Conservation (phyloP, 2,888 invertebrate genomes). For the Parthenolecanium corni region DNA sequence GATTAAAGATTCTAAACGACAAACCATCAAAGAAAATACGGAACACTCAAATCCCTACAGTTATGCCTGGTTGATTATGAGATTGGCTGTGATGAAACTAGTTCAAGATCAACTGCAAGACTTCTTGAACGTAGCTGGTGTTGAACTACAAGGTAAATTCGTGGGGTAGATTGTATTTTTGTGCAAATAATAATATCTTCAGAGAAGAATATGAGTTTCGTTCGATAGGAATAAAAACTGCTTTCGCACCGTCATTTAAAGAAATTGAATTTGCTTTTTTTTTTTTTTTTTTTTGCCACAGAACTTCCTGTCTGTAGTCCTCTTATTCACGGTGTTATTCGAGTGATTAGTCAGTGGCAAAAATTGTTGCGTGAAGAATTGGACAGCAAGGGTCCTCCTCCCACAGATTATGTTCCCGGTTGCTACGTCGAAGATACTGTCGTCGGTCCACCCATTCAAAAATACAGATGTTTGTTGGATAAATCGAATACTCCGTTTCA, state of each 20-base stretch:
- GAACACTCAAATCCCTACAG: slow-evolving; percentile 90
- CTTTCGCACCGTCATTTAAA: no score
- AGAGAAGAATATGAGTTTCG: background rate
- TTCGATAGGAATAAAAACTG: no score
- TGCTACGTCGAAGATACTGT: slow-evolving; percentile 67
- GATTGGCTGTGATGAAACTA: slow-evolving; percentile 75
- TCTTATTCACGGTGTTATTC: slow-evolving; percentile 75
- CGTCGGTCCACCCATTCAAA: slow-evolving; percentile 75
- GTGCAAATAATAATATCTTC: background rate
- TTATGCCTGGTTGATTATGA: slow-evolving; percentile 90
- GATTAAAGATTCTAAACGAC: slow-evolving; percentile 38
- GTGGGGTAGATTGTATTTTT: background rate
- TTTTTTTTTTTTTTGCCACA: slow-evolving; percentile 38
- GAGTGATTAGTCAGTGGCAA: slow-evolving; percentile 82
- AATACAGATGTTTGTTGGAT: slow-evolving; percentile 82
- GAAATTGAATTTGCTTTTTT: background rate
- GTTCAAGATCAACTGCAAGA: slow-evolving; percentile 72
- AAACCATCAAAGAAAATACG: slow-evolving; percentile 47
- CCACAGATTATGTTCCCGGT: slow-evolving; percentile 78
- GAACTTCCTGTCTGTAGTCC: slow-evolving; percentile 92
- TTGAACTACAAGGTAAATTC: slow-evolving; percentile 69
- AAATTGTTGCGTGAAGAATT: slow-evolving; percentile 63
- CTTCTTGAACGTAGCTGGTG: slow-evolving; percentile 77
- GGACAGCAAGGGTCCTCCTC: slow-evolving; percentile 63
- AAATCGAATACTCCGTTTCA: slow-evolving; percentile 90